Base-by-base conservation (phyloP, 2,113 vertebrate genomes). In the Gobiocypris rarus region DNA sequence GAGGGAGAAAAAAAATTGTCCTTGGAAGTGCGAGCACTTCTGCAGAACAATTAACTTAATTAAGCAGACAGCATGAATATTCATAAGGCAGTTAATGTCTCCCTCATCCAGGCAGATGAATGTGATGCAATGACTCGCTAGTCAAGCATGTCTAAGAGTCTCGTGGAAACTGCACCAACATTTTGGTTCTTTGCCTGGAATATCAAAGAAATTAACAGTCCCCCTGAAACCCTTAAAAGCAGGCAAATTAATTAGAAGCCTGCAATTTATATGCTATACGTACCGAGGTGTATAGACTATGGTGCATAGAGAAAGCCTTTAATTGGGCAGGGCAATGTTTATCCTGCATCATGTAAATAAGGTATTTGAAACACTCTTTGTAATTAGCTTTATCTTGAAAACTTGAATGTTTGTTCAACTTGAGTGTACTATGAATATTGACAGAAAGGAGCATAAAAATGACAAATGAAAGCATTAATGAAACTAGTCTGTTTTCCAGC, bases 41-140 rank as follows among this genome's bases (percentile, higher is more conserved):
- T 95, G 95, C 93, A 93, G 94, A 95, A 96, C 95, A 97, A 96
- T 97, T 97, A 96, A 96, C 95, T 96, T 97, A 96, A 97, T 97
- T 97, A 96, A 95, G 94, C 94, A 96, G 95, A 94, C 91, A 41
- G 82, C 94, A 97, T 97, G 96, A 96, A 97, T 97, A 97, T 97
- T 96, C 96, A 97, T 96, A 94, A 96, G 93, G 92, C 93, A 92
- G 94, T 95, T 97, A 97, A 96, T 96, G 96, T 95, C 94, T 95
- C 92, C 95, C 93, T 93, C 94, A 95, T 95, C 93, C 94, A 95
- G 94, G 94, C 93, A 95, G 94, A 96, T 95, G 95, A 96, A 96
- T 95, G 94, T 95, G 94, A 96, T 95, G 95, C 94, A 95, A 96
- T 95, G 96, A 95, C 93, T 95, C 95, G 93, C 94, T 95, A 96